phyloP scores from a whole-genome alignment of 2,797 vertebrate genomes.

The Anabas testudineus region DNA sequence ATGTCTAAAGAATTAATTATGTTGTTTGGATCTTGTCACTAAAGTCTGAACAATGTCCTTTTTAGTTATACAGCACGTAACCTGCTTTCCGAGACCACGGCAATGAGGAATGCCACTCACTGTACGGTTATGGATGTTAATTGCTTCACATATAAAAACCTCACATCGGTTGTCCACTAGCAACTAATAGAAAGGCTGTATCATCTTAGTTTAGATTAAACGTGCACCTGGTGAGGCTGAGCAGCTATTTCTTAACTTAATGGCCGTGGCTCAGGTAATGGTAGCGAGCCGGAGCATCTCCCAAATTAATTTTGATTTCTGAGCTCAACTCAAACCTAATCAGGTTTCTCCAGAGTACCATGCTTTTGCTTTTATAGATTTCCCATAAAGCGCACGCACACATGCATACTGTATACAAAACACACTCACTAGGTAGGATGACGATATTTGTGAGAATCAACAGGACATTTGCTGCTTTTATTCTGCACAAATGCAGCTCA shows the following conservation, averaged over 20 bases:
- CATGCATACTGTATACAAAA: slow-evolving; percentile 1
- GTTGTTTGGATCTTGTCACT: slow-evolving; percentile 43
- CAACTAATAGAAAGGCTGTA: slow-evolving; percentile 44
- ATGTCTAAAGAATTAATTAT: slow-evolving; percentile 48
- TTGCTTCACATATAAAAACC: slow-evolving; percentile 41
- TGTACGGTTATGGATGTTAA: slow-evolving; percentile 44
- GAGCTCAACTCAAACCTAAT: slow-evolving; percentile 76
- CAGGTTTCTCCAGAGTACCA: slow-evolving; percentile 72
- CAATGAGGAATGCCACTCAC: slow-evolving; percentile 48
- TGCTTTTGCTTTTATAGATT: slow-evolving; percentile 80
- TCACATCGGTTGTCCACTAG: slow-evolving; percentile 34
- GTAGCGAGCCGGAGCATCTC: slow-evolving; percentile 60
- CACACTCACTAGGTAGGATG: slow-evolving; percentile 11
- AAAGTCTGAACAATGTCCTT: slow-evolving; percentile 45
- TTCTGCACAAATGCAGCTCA: slow-evolving; percentile 8
- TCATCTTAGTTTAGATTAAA: slow-evolving; percentile 65
- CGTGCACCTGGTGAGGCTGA: slow-evolving; percentile 30
- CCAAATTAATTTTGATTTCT: slow-evolving; percentile 82
- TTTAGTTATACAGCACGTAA: slow-evolving; percentile 37
- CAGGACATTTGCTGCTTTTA: slow-evolving; percentile 7
- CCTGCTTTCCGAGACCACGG: slow-evolving; percentile 46
- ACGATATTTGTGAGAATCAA: slow-evolving; percentile 22
- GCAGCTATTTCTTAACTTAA: slow-evolving; percentile 75
- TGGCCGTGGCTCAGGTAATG: slow-evolving; percentile 75
- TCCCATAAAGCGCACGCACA: slow-evolving; percentile 66